Percentiles rank a stretch among this genome's conserved stretches.
phyloP scores from a whole-genome alignment of 2,797 vertebrate genomes.

The Spheniscus humboldti region DNA sequence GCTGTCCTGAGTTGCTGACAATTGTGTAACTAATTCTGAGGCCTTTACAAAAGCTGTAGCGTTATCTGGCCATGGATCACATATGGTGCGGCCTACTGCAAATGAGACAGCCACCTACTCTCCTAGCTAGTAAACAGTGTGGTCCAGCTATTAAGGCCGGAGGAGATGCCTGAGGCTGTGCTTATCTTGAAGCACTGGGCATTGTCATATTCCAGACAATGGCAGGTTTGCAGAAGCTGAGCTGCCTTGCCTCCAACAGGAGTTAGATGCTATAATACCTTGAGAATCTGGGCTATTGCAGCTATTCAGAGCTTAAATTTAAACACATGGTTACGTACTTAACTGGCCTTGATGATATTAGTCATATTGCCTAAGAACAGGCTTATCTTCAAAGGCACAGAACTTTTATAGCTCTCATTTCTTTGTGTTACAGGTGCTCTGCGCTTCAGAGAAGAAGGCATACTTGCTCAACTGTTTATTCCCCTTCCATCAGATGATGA shows the following conservation, averaged over 20 bases:
- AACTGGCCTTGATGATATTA: neutral
- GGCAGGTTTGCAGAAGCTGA: neutral
- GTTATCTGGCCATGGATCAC: neutral
- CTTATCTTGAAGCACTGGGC: neutral
- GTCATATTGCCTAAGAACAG: neutral
- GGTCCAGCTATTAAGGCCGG: neutral
- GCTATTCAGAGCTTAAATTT: neutral
- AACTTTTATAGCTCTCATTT: neutral
- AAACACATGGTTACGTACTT: neutral
- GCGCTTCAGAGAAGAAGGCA: accelerated
- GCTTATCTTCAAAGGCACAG: neutral
- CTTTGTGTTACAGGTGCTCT: neutral
- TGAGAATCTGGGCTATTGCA: neutral
- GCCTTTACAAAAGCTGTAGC: neutral
- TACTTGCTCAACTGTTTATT: neutral
- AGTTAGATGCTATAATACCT: neutral
- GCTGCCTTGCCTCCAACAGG: neutral
- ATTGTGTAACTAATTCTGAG: neutral
- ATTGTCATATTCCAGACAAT: neutral
- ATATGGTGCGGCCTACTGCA: neutral
- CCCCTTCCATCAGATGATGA: neutral
- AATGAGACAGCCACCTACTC: neutral
- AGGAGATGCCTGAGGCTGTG: neutral
- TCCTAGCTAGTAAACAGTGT: neutral
- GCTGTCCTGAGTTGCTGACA: neutral